A percentile compares a stretch with the other conserved stretches of the same genome.
These are phyloP conservation scores for Penaeus japonicus DNA, from an alignment of 1,140 invertebrate genomes.

Conservation along the genomic window DNA sequence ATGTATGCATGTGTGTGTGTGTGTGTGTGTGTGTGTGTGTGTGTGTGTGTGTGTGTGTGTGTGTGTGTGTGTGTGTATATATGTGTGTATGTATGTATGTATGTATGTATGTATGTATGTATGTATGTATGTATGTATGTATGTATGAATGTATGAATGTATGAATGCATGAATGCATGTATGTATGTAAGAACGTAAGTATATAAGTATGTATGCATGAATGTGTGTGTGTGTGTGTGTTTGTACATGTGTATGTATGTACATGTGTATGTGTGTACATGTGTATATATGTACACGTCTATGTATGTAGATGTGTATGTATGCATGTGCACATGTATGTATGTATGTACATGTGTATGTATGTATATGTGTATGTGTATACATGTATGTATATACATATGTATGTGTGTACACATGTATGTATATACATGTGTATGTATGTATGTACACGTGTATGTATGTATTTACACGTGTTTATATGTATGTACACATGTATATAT, in stretches of 20 bases:
- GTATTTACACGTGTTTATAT: background rate
- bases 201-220: background rate
- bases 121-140: background rate
- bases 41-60: constrained; percentile 13
- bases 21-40: background rate
- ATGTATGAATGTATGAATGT: background rate
- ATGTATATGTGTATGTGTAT: background rate
- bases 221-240: background rate
- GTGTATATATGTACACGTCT: background rate
- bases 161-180: background rate
- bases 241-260: background rate
- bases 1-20: background rate
- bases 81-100: background rate
- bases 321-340: too few relatives aligned
- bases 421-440: background rate
- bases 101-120: background rate
- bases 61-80: background rate
- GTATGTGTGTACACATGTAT: background rate
- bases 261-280: background rate
- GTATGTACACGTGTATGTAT: background rate
- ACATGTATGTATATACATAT: background rate
- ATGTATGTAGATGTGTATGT: background rate
- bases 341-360: background rate
- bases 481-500: background rate
- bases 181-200: background rate